Conservation (phyloP, 2,113 vertebrate genomes). For the Scomber scombrus region DNA sequence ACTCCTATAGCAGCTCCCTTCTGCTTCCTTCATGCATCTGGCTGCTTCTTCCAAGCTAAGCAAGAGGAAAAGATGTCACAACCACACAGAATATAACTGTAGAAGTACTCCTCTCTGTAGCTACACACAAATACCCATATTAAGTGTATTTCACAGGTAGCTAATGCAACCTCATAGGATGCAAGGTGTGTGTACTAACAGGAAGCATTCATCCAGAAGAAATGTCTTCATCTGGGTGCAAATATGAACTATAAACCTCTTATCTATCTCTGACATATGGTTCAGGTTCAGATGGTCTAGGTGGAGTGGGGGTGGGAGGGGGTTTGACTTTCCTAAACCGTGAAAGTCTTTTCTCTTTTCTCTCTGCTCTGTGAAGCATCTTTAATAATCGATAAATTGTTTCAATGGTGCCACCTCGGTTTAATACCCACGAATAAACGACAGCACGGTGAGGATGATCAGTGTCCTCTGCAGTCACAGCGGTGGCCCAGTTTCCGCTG, state of each 20-base stretch:
- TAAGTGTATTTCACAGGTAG: background rate
- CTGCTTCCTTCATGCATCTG: background rate
- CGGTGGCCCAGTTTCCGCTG: background rate
- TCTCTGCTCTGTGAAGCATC: background rate
- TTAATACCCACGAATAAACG: conserved; percentile 1
- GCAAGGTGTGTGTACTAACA: too few relatives aligned
- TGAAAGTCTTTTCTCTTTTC: background rate
- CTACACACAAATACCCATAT: background rate
- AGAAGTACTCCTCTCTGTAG: background rate
- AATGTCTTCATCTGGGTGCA: background rate
- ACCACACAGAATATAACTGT: too few relatives aligned
- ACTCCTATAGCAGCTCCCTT: background rate
- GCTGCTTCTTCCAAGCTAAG: background rate
- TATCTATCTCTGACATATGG: conserved; percentile 12
- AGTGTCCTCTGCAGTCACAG: background rate
- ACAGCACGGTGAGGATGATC: background rate
- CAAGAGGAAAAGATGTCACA: too few relatives aligned
- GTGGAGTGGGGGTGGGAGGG: too few relatives aligned
- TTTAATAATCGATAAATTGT: background rate
- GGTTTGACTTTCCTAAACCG: background rate
- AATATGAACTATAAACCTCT: conserved; percentile 11
- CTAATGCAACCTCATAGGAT: background rate
- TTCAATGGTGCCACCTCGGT: background rate
- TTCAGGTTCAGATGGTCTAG: background rate
- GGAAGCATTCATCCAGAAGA: background rate